These are phyloP conservation scores for Ptychodera flava DNA, from an alignment of 35 echinoderm and acorn worm genomes.

Conservation along the genomic window DNA sequence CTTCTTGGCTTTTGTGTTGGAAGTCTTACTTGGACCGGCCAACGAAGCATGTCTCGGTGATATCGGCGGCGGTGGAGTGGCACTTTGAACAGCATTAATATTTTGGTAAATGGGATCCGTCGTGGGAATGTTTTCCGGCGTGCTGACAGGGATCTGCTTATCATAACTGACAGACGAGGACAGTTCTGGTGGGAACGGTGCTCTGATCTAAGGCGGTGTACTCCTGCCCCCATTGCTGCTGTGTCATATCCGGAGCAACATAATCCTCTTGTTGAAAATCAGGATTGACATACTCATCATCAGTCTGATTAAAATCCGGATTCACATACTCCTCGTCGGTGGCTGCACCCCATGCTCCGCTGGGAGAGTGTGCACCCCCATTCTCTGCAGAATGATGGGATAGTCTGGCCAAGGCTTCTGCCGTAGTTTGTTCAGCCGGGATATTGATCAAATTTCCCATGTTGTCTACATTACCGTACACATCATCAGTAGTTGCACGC, in stretches of 20 bases:
- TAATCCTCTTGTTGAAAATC: too few species aligned
- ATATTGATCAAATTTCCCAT: neutral
- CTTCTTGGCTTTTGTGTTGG: too few species aligned
- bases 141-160: neutral
- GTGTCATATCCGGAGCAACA: too few species aligned
- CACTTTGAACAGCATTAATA: neutral
- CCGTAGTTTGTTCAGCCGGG: neutral
- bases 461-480: neutral
- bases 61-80: too few species aligned
- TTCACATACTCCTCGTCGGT: too few species aligned
- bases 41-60: neutral
- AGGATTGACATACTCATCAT: too few species aligned
- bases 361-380: too few species aligned
- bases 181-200: neutral
- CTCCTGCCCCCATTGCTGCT: neutral
- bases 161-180: neutral
- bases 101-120: neutral
- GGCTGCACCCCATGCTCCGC: too few species aligned
- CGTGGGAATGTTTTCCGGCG: neutral
- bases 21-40: too few species aligned
- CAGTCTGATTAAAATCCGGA: too few species aligned
- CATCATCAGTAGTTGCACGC: neutral
- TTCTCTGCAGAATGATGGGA: too few species aligned
- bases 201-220: neutral
- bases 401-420: neutral